phyloP scores from a whole-genome alignment of 2,888 invertebrate species.

The Heliconius hortense region DNA sequence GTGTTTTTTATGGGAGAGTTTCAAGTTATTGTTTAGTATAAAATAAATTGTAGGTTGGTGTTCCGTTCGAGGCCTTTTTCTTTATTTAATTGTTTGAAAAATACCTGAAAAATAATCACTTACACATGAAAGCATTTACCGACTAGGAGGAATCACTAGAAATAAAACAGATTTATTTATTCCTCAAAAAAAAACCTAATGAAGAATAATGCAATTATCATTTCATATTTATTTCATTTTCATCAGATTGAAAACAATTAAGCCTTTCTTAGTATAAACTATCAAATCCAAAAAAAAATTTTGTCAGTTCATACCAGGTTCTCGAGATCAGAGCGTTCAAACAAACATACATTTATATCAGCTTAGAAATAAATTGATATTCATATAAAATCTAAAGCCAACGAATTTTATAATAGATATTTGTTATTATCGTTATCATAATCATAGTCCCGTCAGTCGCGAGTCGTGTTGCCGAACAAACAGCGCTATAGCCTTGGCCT shows the following conservation, averaged over 20 bases:
- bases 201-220: not conserved
- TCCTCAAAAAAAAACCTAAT: not conserved
- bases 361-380: no score
- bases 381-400: no score
- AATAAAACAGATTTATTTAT: not conserved
- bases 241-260: no score
- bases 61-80: not conserved
- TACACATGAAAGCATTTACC: not conserved
- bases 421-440: not conserved
- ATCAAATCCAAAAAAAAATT: no score
- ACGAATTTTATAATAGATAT: not conserved
- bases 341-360: no score
- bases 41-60: not conserved
- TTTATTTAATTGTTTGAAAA: not conserved
- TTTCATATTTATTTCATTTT: no score
- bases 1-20: not conserved
- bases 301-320: no score
- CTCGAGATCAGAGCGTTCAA: no score
- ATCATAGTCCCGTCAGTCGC: not conserved
- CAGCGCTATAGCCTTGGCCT: conserved; percentile 30
- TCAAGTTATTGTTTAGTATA: not conserved
- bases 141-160: not conserved
- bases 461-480: conserved; percentile 9
- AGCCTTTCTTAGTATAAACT: no score
- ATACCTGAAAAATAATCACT: not conserved